Evolutionary conservation across 2,888 invertebrate species (phyloP).

Genomic region (Cecidostiba fungosa): DNA sequence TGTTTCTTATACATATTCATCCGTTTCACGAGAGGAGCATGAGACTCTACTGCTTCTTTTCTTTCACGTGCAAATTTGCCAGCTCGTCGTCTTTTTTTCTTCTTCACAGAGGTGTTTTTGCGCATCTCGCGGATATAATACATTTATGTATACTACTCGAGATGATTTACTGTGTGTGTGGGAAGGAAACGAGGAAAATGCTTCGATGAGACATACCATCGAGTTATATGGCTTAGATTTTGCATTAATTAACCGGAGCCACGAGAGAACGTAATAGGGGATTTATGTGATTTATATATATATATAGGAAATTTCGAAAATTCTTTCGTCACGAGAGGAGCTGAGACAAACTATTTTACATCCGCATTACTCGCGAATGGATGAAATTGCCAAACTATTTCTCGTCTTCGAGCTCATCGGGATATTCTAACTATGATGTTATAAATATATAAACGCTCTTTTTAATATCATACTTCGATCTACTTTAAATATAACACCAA

Average conservation of each 20-base stretch:
- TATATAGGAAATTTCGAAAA: background rate
- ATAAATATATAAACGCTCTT: too few relatives aligned
- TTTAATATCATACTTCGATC: background rate
- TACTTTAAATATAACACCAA: background rate
- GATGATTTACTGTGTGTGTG: too few relatives aligned
- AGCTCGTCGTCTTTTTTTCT: background rate
- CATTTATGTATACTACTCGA: too few relatives aligned
- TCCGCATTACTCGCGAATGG: background rate
- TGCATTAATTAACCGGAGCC: background rate
- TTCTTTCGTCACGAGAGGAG: background rate
- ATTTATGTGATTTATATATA: background rate
- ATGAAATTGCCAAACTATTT: constrained; percentile 1
- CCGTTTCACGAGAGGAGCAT: background rate
- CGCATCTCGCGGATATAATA: background rate
- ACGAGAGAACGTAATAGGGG: background rate
- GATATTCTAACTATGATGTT: background rate
- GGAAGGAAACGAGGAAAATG: background rate
- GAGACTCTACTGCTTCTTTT: background rate
- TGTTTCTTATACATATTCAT: constrained; percentile 4
- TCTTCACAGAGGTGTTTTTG: background rate
- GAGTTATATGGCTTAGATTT: background rate
- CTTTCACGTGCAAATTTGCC: background rate
- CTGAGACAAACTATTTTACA: background rate
- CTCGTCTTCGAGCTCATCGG: background rate
- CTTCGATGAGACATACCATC: background rate